Evolutionary conservation across 2,888 invertebrate genomes (phyloP).

Genomic region (Andrena hattorfiana): DNA sequence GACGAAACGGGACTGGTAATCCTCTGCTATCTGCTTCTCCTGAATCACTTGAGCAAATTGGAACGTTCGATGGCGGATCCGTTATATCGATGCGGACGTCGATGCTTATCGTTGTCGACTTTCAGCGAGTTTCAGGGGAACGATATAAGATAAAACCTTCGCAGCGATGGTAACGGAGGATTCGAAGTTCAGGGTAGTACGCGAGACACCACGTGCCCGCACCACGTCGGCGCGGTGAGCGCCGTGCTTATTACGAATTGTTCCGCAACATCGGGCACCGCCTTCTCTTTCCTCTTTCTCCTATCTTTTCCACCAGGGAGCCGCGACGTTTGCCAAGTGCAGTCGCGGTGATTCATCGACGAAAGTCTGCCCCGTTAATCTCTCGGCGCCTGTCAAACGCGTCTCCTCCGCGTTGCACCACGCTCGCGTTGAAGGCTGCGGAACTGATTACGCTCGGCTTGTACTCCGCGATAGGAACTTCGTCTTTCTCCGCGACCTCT

Average conservation of each 20-base stretch:
- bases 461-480: constrained; percentile 28
- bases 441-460: constrained; percentile 2
- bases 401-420: constrained; percentile 17
- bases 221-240: constrained; percentile 40
- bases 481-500: constrained; percentile 3
- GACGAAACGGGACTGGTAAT: too few species aligned
- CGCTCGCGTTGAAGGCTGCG: constrained; percentile 11
- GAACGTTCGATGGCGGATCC: not conserved
- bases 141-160: not conserved
- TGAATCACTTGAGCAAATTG: not conserved
- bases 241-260: constrained; percentile 48
- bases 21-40: not conserved
- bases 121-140: too few species aligned
- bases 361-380: constrained; percentile 19
- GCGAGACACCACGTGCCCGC: constrained; percentile 59
- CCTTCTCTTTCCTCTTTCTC: constrained; percentile 43
- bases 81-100: too few species aligned
- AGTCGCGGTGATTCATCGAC: constrained; percentile 40
- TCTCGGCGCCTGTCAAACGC: constrained; percentile 25
- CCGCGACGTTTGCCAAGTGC: constrained; percentile 43
- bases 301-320: constrained; percentile 21
- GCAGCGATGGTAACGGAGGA: not conserved
- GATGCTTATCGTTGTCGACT: too few species aligned
- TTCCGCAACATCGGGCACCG: constrained; percentile 55
- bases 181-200: constrained; percentile 5